These are phyloP conservation scores for Odontomachus brunneus DNA, from an alignment of 1,140 invertebrate genomes.

Conservation along the genomic window DNA sequence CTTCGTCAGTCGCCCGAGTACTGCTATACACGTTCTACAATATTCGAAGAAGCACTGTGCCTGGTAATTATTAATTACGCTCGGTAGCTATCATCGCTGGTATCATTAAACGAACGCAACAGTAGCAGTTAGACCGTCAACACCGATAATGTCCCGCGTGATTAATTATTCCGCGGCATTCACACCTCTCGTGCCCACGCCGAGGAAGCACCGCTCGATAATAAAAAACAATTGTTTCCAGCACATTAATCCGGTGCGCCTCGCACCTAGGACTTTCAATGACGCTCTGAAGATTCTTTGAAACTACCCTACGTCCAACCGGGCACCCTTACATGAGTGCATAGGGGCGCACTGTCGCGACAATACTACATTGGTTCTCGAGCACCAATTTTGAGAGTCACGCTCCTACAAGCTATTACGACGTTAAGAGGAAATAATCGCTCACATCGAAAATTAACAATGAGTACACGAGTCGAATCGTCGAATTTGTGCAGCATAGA, in stretches of 20 bases:
- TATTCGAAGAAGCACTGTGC: conserved; percentile 7
- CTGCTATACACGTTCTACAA: neutral
- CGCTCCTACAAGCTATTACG: conserved; percentile 55
- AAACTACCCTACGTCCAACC: conserved; percentile 58
- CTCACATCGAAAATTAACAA: conserved; percentile 63
- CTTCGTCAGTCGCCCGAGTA: neutral
- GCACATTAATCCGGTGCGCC: conserved; percentile 57
- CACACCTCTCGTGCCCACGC: conserved; percentile 4
- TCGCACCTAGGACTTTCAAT: conserved; percentile 59
- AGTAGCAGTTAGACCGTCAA: conserved; percentile 47
- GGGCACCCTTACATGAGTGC: conserved; percentile 52
- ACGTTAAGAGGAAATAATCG: conserved; percentile 69
- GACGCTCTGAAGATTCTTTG: conserved; percentile 58
- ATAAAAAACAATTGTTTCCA: conserved; percentile 71
- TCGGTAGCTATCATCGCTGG: conserved; percentile 33
- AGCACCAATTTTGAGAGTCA: conserved; percentile 70
- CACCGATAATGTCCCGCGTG: conserved; percentile 41
- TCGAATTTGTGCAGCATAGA: neutral
- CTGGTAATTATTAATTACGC: conserved; percentile 40
- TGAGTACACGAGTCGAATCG: neutral
- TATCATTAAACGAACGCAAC: conserved; percentile 52
- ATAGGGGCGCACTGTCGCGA: conserved; percentile 73
- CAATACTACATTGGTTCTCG: conserved; percentile 62
- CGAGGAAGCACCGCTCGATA: conserved; percentile 6
- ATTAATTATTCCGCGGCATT: conserved; percentile 50